These are phyloP conservation scores for Rattus rattus DNA, from an alignment of 2,113 vertebrate species.

Conservation along the genomic window DNA sequence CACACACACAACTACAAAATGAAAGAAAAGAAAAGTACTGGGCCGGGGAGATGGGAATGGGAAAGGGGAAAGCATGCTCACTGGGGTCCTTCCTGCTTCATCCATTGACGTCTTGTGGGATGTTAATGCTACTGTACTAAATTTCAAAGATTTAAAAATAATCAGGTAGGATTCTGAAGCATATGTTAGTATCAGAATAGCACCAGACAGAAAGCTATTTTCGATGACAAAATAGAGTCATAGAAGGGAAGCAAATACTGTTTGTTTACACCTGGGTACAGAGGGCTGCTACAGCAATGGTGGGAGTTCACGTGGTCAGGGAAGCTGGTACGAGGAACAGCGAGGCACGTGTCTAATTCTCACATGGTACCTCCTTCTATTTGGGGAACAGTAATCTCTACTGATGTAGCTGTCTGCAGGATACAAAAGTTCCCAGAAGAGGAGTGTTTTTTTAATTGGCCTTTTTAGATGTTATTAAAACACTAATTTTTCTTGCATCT, in stretches of 20 bases:
- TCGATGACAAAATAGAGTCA: neutral
- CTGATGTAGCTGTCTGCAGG: neutral
- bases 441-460: neutral
- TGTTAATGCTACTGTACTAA: neutral
- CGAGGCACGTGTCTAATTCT: neutral
- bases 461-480: neutral
- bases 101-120: neutral
- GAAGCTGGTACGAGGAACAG: neutral
- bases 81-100: neutral
- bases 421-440: neutral
- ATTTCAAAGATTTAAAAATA: neutral
- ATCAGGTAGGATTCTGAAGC: neutral
- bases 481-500: neutral
- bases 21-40: neutral
- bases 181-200: neutral
- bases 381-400: neutral
- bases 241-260: neutral
- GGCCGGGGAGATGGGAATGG: neutral
- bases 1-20: neutral
- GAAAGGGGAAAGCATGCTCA: neutral
- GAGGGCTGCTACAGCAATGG: neutral
- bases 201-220: slow-evolving; percentile 7
- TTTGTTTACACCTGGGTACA: neutral
- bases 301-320: neutral
- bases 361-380: neutral